These are phyloP conservation scores for Ostrea edulis DNA, from an alignment of 1,140 invertebrate species.

Conservation along the genomic window DNA sequence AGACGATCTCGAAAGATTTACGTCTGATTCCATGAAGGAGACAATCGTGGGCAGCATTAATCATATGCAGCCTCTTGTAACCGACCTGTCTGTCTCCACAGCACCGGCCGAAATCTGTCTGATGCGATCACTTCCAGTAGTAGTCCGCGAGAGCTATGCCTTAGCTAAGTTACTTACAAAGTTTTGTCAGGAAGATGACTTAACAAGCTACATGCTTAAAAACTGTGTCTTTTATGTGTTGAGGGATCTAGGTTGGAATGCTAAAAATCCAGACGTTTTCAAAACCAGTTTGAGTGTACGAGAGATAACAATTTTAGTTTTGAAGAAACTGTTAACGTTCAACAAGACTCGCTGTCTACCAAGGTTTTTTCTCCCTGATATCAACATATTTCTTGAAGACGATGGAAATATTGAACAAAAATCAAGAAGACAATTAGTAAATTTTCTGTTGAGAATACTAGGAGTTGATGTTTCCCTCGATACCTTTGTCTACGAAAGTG, in stretches of 20 bases:
- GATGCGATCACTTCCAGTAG: neutral
- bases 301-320: neutral
- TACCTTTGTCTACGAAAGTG: neutral
- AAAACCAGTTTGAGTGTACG: neutral
- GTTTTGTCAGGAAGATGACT: neutral
- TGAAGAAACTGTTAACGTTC: constrained; percentile 8
- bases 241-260: neutral
- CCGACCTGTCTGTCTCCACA: neutral
- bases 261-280: neutral
- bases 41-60: neutral
- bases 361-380: constrained; percentile 41
- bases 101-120: neutral
- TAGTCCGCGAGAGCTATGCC: neutral
- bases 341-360: constrained; percentile 19
- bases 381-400: constrained; percentile 15
- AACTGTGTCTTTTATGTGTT: neutral
- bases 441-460: neutral
- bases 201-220: neutral
- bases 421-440: neutral
- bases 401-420: neutral
- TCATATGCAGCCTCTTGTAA: neutral
- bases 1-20: neutral
- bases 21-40: neutral
- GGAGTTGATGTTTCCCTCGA: neutral
- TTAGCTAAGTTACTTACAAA: neutral